Conservation (phyloP, 2,888 invertebrate genomes). For the Epirrita christyi region DNA sequence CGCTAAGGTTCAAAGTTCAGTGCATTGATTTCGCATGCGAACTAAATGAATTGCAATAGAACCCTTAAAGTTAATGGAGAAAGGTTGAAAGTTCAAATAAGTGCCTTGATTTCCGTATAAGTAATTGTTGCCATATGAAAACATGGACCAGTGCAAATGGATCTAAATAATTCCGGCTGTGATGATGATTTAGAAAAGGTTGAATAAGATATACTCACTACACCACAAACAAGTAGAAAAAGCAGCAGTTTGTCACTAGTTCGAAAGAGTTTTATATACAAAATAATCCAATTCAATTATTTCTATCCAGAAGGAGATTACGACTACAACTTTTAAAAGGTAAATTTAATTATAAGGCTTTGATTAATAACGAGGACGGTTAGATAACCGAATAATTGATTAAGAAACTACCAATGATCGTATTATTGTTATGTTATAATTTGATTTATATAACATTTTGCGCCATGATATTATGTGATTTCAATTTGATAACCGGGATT, state of each 20-base stretch:
- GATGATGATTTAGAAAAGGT: no score
- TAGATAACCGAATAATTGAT: neutral
- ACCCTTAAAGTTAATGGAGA: constrained; percentile 4
- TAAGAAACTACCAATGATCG: neutral
- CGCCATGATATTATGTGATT: neutral
- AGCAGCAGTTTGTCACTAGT: no score
- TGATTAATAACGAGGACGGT: neutral
- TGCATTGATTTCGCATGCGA: constrained; percentile 33
- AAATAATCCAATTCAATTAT: no score
- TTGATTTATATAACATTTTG: no score
- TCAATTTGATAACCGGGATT: no score
- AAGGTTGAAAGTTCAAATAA: constrained; percentile 21
- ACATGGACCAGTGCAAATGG: constrained; percentile 1
- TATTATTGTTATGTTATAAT: neutral
- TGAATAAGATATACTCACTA: no score
- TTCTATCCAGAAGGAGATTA: no score
- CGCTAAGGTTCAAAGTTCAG: constrained; percentile 23
- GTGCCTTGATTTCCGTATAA: constrained; percentile 15
- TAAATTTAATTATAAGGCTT: no score
- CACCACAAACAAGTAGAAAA: no score
- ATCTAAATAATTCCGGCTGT: no score
- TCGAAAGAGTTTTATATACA: no score
- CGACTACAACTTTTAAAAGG: no score
- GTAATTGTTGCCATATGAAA: constrained; percentile 13
- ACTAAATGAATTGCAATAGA: constrained; percentile 23